A percentile compares a stretch with the other conserved stretches of the same genome.
Evolutionary conservation across 1,140 invertebrate species (phyloP).

Genomic region (Heliconius nattereri): DNA sequence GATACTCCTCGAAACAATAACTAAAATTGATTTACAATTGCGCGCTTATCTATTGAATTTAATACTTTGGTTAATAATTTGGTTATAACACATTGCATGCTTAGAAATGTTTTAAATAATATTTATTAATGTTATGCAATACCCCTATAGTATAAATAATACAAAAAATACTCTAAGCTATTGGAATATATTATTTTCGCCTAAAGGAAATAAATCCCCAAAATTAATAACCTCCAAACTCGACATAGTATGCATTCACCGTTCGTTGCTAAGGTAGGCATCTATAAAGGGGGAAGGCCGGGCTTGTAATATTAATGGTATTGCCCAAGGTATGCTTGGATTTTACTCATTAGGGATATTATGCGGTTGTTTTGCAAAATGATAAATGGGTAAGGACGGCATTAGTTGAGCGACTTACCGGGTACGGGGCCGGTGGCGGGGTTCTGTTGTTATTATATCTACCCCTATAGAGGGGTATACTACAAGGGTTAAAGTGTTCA

Average conservation of each 20-base stretch:
- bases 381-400: slow-evolving; percentile 58
- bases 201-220: slow-evolving; percentile 17
- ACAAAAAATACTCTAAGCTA: not conserved
- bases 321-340: slow-evolving; percentile 76
- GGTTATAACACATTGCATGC: no score
- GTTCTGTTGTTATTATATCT: slow-evolving; percentile 65
- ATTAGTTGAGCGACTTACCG: slow-evolving; percentile 39
- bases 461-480: slow-evolving; percentile 53
- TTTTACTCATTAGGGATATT: slow-evolving; percentile 80
- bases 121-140: no score
- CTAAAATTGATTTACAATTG: no score
- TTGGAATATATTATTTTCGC: not conserved
- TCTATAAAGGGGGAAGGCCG: slow-evolving; percentile 58
- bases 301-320: slow-evolving; percentile 76
- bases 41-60: no score
- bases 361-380: slow-evolving; percentile 71
- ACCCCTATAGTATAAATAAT: no score
- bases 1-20: no score
- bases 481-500: slow-evolving; percentile 18
- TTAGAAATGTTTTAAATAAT: no score
- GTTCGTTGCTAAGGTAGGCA: slow-evolving; percentile 46
- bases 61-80: no score
- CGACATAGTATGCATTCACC: slow-evolving; percentile 30
- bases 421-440: slow-evolving; percentile 37
- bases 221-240: slow-evolving; percentile 32